Evolutionary conservation across 1,140 invertebrate genomes (phyloP), one percentile per base, ranked within the genome.

Genomic region (Trialeurodes vaporariorum): DNA sequence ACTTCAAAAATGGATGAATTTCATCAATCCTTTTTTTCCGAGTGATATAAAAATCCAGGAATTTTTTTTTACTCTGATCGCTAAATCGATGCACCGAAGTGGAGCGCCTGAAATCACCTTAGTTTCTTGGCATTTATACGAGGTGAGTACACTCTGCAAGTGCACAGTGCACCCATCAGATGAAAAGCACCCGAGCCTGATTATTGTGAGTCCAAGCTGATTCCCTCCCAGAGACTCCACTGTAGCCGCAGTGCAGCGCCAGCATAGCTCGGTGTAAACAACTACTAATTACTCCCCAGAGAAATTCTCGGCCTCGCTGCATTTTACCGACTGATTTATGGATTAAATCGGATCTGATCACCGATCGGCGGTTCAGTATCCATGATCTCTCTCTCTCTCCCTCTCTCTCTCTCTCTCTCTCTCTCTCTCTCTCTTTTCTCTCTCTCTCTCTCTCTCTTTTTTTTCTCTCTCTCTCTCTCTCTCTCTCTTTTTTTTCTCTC

Each of bases 281-380:
- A 25, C 60, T 25, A 61, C 22, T 25, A 61, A 25, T 61, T 25
- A 61, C 25, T 22, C 60, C n/a, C 17, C 34, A 49, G 5, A 49
- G 34, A 49, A 49, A 49, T 49, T 5, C 34, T 24, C 65, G 25
- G 17, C 25, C 49, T 25, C 49, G 40, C 64, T 9, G 62, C 62
- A 27, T 27, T 5, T 27, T 27, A 27, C 63, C 63, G 27, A 27
- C 49, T 60, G 65, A 66, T 66, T 66, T 66, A 66, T 66, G 49
- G 65, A 59, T 59, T 59, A 60, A 64, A 59, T 25, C 65, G 58
- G 34, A 49, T 49, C 34, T 49, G 34, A 49, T 49, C 34, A 49
- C 17, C 17, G 34, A 49, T 49, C 34, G 17, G 34, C 5, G 5
- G 5, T 17, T 5, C 34, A 9, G 5, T 9, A 17, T 9, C 34